A percentile compares a stretch with the other conserved stretches of the same genome.
Evolutionary conservation across 2,113 vertebrate species (phyloP).

Genomic region (Prietella phreatophila): DNA sequence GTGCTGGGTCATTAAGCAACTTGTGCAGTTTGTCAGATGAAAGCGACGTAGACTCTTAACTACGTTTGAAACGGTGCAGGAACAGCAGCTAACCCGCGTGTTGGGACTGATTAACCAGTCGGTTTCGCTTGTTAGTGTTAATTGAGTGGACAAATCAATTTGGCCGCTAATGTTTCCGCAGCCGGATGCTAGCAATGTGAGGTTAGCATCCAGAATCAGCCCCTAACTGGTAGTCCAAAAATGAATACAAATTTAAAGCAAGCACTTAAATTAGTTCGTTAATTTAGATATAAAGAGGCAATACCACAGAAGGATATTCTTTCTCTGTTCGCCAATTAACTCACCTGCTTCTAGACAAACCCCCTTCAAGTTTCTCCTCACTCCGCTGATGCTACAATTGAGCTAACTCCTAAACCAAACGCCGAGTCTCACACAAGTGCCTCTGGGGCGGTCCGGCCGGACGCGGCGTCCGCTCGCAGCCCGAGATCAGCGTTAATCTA

Average conservation of each 20-base stretch:
- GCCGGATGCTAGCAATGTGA: not conserved
- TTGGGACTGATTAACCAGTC: not conserved
- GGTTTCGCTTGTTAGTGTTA: not conserved
- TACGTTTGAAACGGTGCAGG: not conserved
- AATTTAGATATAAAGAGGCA: not conserved
- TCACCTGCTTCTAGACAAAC: constrained; percentile 43
- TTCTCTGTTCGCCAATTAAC: not conserved
- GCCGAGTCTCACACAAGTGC: constrained; percentile 12
- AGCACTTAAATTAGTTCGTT: no score
- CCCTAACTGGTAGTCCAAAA: not conserved
- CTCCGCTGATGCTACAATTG: constrained; percentile 33
- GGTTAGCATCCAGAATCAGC: constrained; percentile 2
- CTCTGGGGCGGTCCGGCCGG: not conserved
- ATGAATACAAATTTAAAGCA: not conserved
- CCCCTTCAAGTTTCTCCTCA: constrained; percentile 19
- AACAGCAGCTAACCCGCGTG: no score
- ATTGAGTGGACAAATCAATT: not conserved
- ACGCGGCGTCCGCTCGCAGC: not conserved
- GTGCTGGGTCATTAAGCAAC: not conserved
- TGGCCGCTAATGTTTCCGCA: not conserved
- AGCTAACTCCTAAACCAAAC: constrained; percentile 36
- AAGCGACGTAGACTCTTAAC: no score
- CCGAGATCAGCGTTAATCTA: not conserved
- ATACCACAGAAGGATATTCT: no score
- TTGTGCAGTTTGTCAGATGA: no score